Base-by-base conservation (phyloP, 1,140 invertebrate species). In the Atta colombica region DNA sequence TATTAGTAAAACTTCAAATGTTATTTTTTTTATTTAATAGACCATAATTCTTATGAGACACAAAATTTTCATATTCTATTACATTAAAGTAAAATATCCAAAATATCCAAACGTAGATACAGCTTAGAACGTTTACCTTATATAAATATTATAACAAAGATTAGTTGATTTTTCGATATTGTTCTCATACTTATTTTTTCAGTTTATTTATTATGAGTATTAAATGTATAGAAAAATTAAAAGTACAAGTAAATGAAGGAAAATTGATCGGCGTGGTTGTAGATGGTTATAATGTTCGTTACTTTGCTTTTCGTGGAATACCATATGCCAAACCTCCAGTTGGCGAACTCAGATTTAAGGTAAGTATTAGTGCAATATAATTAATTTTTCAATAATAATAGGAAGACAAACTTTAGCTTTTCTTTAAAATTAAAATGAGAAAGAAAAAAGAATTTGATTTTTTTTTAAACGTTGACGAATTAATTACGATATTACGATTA, bases 241-340 rank as follows among this genome's bases (percentile, higher is more conserved):
- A 18, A 58, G 68, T 91, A 18, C 12, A 25, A 16, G 60, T 91
- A 4, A 61, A 39, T 2, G 86, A 91, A 5, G 93, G 93, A 3
- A 53, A 58, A 12, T 55, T 94, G 0, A 81, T 86, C 4, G 93
- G 93, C 8, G 5, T 58, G 0, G 14, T 88, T 0, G 69, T 90
- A 5, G 61, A 74, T 35, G 12, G 89, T 25, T 81, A 88, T 7
- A 90, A 82, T 0, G 88, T 53, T 1, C 1, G 60, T 7, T 93
- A 88, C n/a, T 49, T 77, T 14, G 72, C 92, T 0, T 94, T 93
- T 35, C 89, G 89, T 39, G 93, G 93, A 25, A 81, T 94, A 61
- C 93, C 93, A 0, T 94, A 92, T 31, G 93, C 93, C 0, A 90
- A 91, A 53, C 93, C 93, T 6, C 93, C 93, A 0, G 12, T 91